A percentile compares a stretch with the other conserved stretches of the same genome.
phyloP scores from a whole-genome alignment of 2,888 invertebrate species.

The Troides helena region DNA sequence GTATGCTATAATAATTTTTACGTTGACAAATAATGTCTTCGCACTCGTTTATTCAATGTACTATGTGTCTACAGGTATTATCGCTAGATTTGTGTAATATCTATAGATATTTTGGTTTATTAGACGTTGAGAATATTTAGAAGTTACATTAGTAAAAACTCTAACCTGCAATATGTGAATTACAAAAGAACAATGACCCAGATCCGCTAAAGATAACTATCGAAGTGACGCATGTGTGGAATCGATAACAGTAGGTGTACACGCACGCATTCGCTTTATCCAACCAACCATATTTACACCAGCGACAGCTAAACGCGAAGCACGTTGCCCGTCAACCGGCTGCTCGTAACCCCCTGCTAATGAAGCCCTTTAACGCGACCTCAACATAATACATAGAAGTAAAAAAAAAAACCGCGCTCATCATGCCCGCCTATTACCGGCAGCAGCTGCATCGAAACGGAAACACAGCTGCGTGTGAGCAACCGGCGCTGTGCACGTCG shows the following conservation, averaged over 20 bases:
- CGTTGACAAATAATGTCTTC: too few relatives aligned
- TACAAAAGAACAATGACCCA: conserved; percentile 79
- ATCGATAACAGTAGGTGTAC: conserved; percentile 75
- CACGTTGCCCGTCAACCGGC: conserved; percentile 57
- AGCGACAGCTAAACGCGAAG: conserved; percentile 68
- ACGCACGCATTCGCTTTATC: conserved; percentile 72
- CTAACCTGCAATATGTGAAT: conserved; percentile 55
- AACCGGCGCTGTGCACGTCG: conserved; percentile 57
- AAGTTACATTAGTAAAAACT: conserved; percentile 39
- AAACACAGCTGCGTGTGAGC: conserved; percentile 73
- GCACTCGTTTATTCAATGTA: too few relatives aligned
- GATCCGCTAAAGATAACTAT: conserved; percentile 75
- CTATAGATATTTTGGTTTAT: not conserved
- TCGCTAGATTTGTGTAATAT: not conserved
- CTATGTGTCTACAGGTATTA: too few relatives aligned
- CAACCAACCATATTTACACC: conserved; percentile 67
- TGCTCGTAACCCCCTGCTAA: conserved; percentile 8
- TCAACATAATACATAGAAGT: conserved; percentile 48
- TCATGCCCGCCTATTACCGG: conserved; percentile 64
- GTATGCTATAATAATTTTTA: too few relatives aligned
- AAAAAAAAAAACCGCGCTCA: conserved; percentile 47
- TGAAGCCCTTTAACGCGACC: conserved; percentile 14
- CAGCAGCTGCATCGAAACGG: conserved; percentile 71
- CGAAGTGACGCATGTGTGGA: conserved; percentile 76
- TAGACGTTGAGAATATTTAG: not conserved